These are phyloP conservation scores for Adelosebastes latens DNA, from an alignment of 2,797 vertebrate species.

Conservation along the genomic window DNA sequence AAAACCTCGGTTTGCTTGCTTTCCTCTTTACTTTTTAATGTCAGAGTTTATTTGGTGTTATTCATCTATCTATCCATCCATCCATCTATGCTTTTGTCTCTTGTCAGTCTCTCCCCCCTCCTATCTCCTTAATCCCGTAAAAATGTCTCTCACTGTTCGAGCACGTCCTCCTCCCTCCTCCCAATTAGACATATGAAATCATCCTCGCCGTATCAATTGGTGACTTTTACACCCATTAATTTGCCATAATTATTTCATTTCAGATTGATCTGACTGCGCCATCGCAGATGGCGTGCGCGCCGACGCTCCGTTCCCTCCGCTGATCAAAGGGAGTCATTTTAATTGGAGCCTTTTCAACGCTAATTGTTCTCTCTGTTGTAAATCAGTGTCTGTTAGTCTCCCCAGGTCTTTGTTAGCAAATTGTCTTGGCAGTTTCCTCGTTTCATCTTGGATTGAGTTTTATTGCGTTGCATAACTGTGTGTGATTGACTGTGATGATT, in stretches of 20 bases:
- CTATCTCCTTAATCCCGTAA: conserved; percentile 20
- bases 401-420: conserved; percentile 76
- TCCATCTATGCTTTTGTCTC: conserved; percentile 14
- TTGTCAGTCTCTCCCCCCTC: conserved; percentile 8
- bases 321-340: conserved; percentile 79
- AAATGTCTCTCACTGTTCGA: conserved; percentile 40
- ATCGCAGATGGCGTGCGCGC: conserved; percentile 65
- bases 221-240: conserved; percentile 81
- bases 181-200: conserved; percentile 76
- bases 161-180: conserved; percentile 44
- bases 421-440: conserved; percentile 71
- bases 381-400: conserved; percentile 77
- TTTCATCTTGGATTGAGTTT: conserved; percentile 73
- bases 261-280: conserved; percentile 73
- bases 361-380: conserved; percentile 82
- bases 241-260: conserved; percentile 82
- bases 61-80: background rate
- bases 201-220: conserved; percentile 69
- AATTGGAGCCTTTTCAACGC: conserved; percentile 78
- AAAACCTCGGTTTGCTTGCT: background rate
- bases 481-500: conserved; percentile 58
- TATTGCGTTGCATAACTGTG: conserved; percentile 56
- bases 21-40: background rate
- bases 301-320: conserved; percentile 56
- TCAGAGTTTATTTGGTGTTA: background rate